Evolutionary conservation across 1,140 invertebrate species (phyloP).

Genomic region (Bombus impatiens): DNA sequence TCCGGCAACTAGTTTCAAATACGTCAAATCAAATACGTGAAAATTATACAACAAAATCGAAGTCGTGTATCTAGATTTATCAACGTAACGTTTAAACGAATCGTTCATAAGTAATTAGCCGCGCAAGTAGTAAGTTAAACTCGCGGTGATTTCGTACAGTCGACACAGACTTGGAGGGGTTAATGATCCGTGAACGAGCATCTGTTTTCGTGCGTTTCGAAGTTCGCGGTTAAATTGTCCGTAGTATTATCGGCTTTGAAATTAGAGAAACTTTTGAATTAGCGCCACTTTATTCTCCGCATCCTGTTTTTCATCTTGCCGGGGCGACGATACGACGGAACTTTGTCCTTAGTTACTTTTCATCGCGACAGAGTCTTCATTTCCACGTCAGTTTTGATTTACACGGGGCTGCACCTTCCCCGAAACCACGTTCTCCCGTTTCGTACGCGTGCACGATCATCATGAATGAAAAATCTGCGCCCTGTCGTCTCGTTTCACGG

Average conservation of each 20-base stretch:
- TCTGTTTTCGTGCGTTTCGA: slow-evolving; percentile 23
- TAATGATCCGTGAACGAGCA: slow-evolving; percentile 40
- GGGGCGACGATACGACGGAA: slow-evolving; percentile 10
- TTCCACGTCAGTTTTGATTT: slow-evolving; percentile 47
- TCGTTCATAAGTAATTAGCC: slow-evolving; percentile 11
- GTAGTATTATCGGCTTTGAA: slow-evolving; percentile 26
- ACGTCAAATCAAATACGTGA: not conserved
- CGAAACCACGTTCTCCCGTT: not conserved
- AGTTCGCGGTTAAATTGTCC: slow-evolving; percentile 32
- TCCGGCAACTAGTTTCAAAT: not conserved
- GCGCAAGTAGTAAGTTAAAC: not conserved
- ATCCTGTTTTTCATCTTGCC: not conserved
- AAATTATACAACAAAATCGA: not conserved
- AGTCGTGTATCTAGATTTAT: not conserved
- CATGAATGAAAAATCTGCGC: not conserved
- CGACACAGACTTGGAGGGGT: not conserved
- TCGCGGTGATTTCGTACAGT: slow-evolving; percentile 22
- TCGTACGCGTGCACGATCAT: not conserved
- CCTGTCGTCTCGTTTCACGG: not conserved
- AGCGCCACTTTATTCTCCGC: slow-evolving; percentile 1
- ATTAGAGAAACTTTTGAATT: slow-evolving; percentile 43
- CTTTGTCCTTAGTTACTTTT: slow-evolving; percentile 25
- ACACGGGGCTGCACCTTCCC: not conserved
- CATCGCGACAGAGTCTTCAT: slow-evolving; percentile 49
- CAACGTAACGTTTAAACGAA: not conserved